These are phyloP conservation scores for Carapus acus DNA, from an alignment of 2,797 vertebrate genomes.

Conservation along the genomic window DNA sequence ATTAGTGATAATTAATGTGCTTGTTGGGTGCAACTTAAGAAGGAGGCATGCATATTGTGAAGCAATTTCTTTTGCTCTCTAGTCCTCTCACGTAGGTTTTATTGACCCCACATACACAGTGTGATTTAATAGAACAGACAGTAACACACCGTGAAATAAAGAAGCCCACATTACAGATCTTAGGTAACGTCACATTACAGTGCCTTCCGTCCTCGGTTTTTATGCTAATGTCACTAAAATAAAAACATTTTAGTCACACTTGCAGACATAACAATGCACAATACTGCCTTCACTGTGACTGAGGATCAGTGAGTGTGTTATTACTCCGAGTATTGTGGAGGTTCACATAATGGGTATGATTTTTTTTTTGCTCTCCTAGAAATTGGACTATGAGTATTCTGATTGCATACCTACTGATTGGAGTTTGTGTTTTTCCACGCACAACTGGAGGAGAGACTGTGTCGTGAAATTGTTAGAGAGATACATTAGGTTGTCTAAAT, in stretches of 20 bases:
- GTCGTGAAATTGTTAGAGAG: no score
- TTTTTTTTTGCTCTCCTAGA: no score
- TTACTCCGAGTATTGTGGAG: no score
- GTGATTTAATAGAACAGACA: slow-evolving; percentile 59
- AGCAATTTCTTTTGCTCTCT: slow-evolving; percentile 29
- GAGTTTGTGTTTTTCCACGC: no score
- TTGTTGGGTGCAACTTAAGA: slow-evolving; percentile 2
- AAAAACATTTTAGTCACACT: neutral
- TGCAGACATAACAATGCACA: neutral
- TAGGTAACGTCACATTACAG: no score
- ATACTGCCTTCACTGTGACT: neutral
- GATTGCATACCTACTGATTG: no score
- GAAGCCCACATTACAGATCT: slow-evolving; percentile 29
- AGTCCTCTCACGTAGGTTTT: slow-evolving; percentile 43
- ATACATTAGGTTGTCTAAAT: no score
- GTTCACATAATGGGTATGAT: no score
- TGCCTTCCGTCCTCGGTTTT: neutral
- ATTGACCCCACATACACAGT: slow-evolving; percentile 56
- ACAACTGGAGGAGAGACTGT: no score
- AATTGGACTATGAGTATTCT: no score
- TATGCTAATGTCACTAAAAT: neutral
- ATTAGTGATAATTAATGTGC: slow-evolving; percentile 9
- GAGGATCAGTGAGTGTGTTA: no score
- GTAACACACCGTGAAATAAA: slow-evolving; percentile 62
- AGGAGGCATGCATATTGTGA: slow-evolving; percentile 5